These are phyloP conservation scores for Arizona elegans DNA, from an alignment of 2,113 vertebrate genomes.

Conservation along the genomic window DNA sequence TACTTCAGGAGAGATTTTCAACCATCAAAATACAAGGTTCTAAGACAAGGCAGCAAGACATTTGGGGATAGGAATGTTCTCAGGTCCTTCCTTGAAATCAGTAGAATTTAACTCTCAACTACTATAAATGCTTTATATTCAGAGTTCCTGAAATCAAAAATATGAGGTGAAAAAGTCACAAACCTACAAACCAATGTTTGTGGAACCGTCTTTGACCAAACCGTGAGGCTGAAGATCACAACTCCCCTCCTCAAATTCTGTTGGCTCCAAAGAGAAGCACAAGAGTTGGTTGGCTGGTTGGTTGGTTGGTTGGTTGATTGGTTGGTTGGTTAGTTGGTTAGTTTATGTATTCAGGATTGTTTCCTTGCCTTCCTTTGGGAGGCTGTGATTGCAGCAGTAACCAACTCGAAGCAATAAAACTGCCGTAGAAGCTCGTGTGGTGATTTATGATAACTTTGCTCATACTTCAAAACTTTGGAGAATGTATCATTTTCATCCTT, in stretches of 20 bases:
- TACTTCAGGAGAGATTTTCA: not conserved
- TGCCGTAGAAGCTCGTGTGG: not conserved
- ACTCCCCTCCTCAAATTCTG: not conserved
- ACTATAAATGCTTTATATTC: not conserved
- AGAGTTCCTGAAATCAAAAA: not conserved
- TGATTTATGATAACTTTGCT: constrained; percentile 16
- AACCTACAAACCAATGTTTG: not conserved
- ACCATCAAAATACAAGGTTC: not conserved
- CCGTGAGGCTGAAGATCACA: not conserved
- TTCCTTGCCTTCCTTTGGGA: not conserved
- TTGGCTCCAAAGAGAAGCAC: constrained; percentile 11
- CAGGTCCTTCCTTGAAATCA: not conserved
- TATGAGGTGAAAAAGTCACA: not conserved
- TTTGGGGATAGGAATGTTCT: not conserved
- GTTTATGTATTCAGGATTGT: not conserved
- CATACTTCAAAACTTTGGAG: not conserved
- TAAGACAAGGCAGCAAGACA: not conserved
- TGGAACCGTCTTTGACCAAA: accelerated
- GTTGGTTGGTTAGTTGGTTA: not conserved
- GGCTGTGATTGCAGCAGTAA: not conserved
- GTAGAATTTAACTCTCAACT: not conserved
- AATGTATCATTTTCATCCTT: constrained; percentile 22
- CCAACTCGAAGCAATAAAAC: not conserved
- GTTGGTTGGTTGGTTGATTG: too few relatives aligned
- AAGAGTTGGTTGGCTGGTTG: not conserved